These are phyloP conservation scores for Acanthopleura granulata DNA, from an alignment of 2,888 invertebrate species.

Conservation along the genomic window DNA sequence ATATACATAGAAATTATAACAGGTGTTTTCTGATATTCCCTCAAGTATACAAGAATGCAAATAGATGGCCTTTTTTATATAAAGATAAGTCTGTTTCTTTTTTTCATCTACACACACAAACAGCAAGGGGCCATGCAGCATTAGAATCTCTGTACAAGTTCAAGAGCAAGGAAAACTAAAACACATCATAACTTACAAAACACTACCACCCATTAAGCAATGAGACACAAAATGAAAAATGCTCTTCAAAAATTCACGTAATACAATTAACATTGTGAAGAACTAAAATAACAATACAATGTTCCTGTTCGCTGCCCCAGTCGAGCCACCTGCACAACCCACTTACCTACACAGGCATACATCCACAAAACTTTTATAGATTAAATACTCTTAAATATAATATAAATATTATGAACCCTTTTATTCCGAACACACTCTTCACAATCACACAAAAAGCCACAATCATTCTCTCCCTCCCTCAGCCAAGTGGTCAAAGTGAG, in stretches of 20 bases:
- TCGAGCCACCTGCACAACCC: neutral
- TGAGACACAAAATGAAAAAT: constrained; percentile 9
- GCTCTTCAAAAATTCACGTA: neutral
- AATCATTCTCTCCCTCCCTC: too few species aligned
- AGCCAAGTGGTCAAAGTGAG: neutral
- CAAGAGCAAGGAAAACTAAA: constrained; percentile 8
- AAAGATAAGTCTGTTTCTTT: neutral
- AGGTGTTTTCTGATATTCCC: too few species aligned
- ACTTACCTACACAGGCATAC: neutral
- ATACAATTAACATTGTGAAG: constrained; percentile 12
- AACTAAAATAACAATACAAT: constrained; percentile 10
- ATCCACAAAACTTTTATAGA: neutral
- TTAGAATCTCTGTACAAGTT: constrained; percentile 7
- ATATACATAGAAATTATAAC: too few species aligned
- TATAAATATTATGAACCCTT: constrained; percentile 1
- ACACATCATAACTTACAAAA: constrained; percentile 10
- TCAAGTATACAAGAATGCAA: too few species aligned
- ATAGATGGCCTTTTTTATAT: neutral
- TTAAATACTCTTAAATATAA: constrained; percentile 8
- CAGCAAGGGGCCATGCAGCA: constrained; percentile 12
- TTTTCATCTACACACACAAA: constrained; percentile 6
- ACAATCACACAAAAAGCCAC: neutral
- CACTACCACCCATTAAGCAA: constrained; percentile 9
- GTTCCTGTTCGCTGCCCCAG: constrained; percentile 8
- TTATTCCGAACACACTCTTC: neutral